Conservation (phyloP, 2,113 vertebrate species). For the Sinocyclocheilus maitianheensis region DNA sequence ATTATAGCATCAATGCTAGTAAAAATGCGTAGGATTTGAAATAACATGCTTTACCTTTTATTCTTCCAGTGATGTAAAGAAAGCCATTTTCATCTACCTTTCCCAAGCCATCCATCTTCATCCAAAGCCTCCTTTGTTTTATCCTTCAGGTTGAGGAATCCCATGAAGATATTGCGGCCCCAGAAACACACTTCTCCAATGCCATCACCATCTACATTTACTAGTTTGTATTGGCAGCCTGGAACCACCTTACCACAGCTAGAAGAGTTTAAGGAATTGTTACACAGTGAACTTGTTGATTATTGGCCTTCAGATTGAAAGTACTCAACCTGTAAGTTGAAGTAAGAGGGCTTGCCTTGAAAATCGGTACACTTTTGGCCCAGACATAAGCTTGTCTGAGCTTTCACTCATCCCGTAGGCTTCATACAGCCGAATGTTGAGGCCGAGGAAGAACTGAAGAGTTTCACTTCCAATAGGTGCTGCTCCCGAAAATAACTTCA, state of each 20-base stretch:
- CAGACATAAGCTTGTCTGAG: constrained; percentile 85
- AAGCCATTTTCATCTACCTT: constrained; percentile 82
- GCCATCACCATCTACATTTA: constrained; percentile 75
- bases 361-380: constrained; percentile 74
- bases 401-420: constrained; percentile 90
- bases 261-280: background rate
- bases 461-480: constrained; percentile 83
- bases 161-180: constrained; percentile 90
- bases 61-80: constrained; percentile 86
- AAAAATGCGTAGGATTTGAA: background rate
- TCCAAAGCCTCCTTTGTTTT: constrained; percentile 83
- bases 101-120: constrained; percentile 83
- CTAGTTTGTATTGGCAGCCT: constrained; percentile 81
- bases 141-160: constrained; percentile 87
- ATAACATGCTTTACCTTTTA: constrained; percentile 78
- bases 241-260: constrained; percentile 83
- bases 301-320: background rate
- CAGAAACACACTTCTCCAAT: constrained; percentile 86
- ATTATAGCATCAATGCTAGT: background rate
- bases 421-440: constrained; percentile 84
- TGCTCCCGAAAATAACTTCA: constrained; percentile 84
- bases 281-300: background rate
- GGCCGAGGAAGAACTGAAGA: constrained; percentile 81
- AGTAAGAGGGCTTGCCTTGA: constrained; percentile 71
- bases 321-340: background rate